Conservation (phyloP, 1,140 invertebrate species). For the Pseudomyrmex pallidus region DNA sequence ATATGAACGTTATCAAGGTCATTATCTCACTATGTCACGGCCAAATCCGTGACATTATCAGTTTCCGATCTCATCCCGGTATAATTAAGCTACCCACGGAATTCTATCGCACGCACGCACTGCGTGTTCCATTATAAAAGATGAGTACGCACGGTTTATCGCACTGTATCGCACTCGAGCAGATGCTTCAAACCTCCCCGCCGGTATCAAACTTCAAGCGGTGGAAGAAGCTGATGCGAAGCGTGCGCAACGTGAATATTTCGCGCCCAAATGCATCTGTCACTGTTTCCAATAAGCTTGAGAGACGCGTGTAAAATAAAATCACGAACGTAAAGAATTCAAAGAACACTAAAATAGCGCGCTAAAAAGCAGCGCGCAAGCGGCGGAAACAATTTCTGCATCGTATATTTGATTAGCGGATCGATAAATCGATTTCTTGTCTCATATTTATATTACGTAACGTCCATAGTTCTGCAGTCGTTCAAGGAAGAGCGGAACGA, state of each 20-base stretch:
- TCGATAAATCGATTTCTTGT: not conserved
- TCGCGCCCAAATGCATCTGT: not conserved
- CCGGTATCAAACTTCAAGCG: no score
- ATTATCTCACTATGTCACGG: constrained; percentile 1
- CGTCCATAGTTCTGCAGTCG: no score
- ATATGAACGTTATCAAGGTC: not conserved
- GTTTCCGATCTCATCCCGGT: not conserved
- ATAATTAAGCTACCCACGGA: not conserved
- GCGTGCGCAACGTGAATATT: not conserved
- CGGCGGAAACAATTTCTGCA: not conserved
- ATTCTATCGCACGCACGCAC: not conserved
- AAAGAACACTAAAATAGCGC: not conserved
- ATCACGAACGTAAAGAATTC: not conserved
- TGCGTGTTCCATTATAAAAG: no score
- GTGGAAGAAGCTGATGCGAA: not conserved
- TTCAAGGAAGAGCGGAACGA: not conserved
- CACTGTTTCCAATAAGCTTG: no score
- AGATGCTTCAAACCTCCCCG: no score
- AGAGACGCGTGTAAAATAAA: no score
- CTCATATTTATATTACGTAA: not conserved
- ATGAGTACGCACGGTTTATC: no score
- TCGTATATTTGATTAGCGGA: not conserved
- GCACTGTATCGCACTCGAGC: no score
- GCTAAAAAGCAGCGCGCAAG: not conserved
- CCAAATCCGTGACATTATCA: not conserved